These are phyloP conservation scores for Tragelaphus buxtoni DNA, from an alignment of 2,113 vertebrate genomes.

Conservation along the genomic window DNA sequence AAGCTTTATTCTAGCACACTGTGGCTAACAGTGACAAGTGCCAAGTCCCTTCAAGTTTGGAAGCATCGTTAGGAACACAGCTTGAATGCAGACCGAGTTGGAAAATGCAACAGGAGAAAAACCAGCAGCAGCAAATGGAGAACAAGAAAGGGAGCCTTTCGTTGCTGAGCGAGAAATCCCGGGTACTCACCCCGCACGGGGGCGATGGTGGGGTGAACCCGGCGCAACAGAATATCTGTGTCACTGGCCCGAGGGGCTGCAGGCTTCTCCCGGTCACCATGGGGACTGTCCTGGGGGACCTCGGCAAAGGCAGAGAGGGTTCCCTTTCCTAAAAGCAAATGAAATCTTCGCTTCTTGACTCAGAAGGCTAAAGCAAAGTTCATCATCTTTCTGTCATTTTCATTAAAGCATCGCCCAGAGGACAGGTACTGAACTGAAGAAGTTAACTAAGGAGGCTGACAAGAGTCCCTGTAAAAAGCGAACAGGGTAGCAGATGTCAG, in stretches of 20 bases:
- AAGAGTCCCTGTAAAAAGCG: neutral
- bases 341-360: neutral
- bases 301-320: neutral
- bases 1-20: neutral
- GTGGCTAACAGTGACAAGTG: neutral
- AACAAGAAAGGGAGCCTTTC: neutral
- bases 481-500: neutral
- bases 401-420: neutral
- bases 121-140: neutral
- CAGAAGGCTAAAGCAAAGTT: neutral
- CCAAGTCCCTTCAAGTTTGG: neutral
- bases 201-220: neutral
- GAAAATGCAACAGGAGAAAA: neutral
- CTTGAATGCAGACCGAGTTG: neutral
- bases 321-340: neutral
- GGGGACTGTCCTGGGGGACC: accelerated
- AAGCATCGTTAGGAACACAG: neutral
- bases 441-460: neutral
- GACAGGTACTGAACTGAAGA: neutral
- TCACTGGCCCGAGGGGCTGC: neutral
- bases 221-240: neutral
- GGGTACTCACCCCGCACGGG: neutral
- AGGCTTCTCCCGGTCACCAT: accelerated
- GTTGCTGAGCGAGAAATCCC: neutral
- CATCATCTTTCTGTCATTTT: neutral